phyloP scores from a whole-genome alignment of 2,888 invertebrate genomes.

The Brachylomia viminalis region DNA sequence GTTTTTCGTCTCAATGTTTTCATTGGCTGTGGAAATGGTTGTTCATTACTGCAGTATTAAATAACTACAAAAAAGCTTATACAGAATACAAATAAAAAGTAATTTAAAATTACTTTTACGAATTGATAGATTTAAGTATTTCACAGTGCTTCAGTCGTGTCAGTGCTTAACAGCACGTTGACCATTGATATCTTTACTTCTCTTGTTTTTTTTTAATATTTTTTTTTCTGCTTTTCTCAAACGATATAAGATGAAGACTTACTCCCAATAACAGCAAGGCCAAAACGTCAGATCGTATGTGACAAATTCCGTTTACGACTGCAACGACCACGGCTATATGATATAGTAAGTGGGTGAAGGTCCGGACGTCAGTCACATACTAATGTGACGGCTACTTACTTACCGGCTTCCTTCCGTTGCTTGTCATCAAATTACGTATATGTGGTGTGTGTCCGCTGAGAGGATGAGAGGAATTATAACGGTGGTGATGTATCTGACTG shows the following conservation, averaged over 20 bases:
- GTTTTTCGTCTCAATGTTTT: constrained; percentile 7
- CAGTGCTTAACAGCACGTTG: background rate
- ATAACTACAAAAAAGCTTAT: background rate
- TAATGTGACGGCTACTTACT: constrained; percentile 68
- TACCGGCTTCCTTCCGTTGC: constrained; percentile 69
- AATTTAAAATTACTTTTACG: background rate
- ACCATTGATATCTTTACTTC: background rate
- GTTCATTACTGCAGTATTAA: background rate
- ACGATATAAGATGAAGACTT: background rate
- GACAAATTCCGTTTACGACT: constrained; percentile 64
- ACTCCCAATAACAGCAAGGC: constrained; percentile 53
- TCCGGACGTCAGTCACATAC: constrained; percentile 73
- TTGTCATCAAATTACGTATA: constrained; percentile 60
- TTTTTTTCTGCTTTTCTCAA: background rate
- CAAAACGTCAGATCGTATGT: constrained; percentile 53
- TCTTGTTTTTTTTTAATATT: background rate
- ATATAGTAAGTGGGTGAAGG: constrained; percentile 79
- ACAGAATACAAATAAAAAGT: background rate
- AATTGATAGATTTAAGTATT: background rate
- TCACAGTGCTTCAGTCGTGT: background rate
- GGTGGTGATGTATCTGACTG: too few relatives aligned
- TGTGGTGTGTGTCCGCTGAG: constrained; percentile 37
- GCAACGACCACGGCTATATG: constrained; percentile 62
- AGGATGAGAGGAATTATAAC: constrained; percentile 16
- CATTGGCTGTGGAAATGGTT: background rate